Base-by-base conservation (phyloP, 2,113 vertebrate species). In the Choloepus hoffmanni region DNA sequence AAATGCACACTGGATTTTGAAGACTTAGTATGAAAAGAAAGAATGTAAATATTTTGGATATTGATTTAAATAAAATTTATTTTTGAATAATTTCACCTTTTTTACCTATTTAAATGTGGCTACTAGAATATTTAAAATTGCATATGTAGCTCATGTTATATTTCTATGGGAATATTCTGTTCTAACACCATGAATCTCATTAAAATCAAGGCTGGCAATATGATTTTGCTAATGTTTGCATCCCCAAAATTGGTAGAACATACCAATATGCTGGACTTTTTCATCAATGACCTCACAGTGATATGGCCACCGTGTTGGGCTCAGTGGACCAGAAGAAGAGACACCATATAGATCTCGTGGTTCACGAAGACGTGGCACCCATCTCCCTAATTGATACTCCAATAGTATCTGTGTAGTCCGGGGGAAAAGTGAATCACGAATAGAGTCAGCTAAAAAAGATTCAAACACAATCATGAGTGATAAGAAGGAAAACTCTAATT, bases 201-300 rank as follows among this genome's bases (percentile, higher is more conserved):
- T 83, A 84, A 94, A 83, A 94, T 65, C 16, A 92, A 83, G 19
- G 8, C 30, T 90, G 43, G 70, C 28, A 83, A 74, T 85, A 7
- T 78, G 58, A 50, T 7, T 86, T 43, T 92, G 85, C 43, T 88
- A 72, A 70, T 36, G n/a, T 94, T 16, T 83, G 85, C 82, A 76
- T 62, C 7, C 40, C 50, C 9, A 7, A 77, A 87, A 55, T 50
- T 68, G 62, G 58, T 74, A 83, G 81, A 62, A 96, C 98, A 97
- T 98, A 99, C 98, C 98, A 68, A 98, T 98, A 96, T 99, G 98
- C 33, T 97, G 77, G 60, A 99, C 97, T 97, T 98, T 98, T 77
- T 98, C 98, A 95, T 98, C 98, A 65, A 98, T 96, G 70, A 99
- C 98, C 89, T 98, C 98, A 96, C 97, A 98, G 9, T 98, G 98